Conservation (phyloP, 1,140 invertebrate species). For the Platorchestia sp. region DNA sequence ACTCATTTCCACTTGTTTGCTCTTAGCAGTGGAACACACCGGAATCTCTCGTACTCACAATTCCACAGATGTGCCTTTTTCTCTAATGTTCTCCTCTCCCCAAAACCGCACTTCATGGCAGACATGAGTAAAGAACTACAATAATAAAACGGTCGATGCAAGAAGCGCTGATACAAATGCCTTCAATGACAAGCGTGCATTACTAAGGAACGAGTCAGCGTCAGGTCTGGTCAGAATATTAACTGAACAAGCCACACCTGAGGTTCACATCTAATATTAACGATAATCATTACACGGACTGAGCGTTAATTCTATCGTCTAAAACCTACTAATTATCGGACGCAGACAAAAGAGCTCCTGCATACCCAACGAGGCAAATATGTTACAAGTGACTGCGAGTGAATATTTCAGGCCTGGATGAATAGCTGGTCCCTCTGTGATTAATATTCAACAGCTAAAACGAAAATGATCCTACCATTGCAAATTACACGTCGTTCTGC, state of each 20-base stretch:
- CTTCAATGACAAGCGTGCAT: not conserved
- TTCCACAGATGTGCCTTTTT: not conserved
- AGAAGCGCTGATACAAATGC: not conserved
- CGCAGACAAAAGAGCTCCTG: not conserved
- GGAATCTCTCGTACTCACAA: no score
- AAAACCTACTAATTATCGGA: not conserved
- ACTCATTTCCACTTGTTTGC: not conserved
- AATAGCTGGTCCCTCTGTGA: not conserved
- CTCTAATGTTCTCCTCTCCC: no score
- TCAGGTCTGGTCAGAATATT: not conserved
- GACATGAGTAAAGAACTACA: not conserved
- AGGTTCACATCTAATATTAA: not conserved
- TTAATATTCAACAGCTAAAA: not conserved
- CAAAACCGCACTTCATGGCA: no score
- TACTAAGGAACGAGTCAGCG: not conserved
- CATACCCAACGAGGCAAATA: not conserved
- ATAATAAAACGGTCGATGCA: not conserved
- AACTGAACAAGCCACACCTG: not conserved
- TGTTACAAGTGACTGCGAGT: not conserved
- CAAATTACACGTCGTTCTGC: not conserved
- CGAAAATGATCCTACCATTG: not conserved
- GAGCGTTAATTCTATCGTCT: not conserved
- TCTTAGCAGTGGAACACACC: no score
- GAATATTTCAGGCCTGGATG: not conserved
- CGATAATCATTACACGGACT: not conserved